phyloP scores from a whole-genome alignment of 1,140 invertebrate genomes.

The Tetraneura akinire region DNA sequence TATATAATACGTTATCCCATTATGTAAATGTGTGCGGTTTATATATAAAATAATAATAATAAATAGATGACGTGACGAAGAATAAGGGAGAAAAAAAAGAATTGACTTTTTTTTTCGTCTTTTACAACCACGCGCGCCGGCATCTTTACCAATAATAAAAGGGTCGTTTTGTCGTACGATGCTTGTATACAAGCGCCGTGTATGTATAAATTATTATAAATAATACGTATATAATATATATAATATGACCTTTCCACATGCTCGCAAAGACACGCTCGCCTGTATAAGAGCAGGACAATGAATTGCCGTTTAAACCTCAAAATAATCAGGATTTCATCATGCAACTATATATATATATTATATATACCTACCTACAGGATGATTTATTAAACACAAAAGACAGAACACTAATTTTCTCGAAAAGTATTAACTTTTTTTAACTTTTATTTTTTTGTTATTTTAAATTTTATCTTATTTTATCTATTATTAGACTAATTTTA shows the following conservation, averaged over 20 bases:
- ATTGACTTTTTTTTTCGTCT: constrained; percentile 18
- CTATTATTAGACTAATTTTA: too few species aligned
- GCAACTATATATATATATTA: too few species aligned
- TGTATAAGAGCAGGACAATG: constrained; percentile 25
- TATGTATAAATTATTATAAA: too few species aligned
- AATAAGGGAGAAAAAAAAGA: neutral
- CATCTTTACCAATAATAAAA: constrained; percentile 44
- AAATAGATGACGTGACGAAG: neutral
- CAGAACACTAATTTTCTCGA: too few species aligned
- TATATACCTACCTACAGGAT: too few species aligned
- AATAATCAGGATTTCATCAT: constrained; percentile 21
- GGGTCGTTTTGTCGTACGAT: constrained; percentile 2
- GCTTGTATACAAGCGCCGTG: neutral
- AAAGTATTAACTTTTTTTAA: too few species aligned
- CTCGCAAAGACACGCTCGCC: too few species aligned
- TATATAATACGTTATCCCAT: constrained; percentile 47
- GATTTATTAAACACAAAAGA: too few species aligned
- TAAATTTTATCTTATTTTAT: too few species aligned
- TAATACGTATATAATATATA: too few species aligned
- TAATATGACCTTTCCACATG: too few species aligned
- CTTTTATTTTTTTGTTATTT: too few species aligned
- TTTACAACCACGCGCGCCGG: neutral
- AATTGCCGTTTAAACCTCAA: constrained; percentile 46
- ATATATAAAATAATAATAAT: constrained; percentile 11
- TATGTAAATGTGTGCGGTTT: constrained; percentile 41